phyloP scores from a whole-genome alignment of 2,797 vertebrate genomes.

The Sphenodon punctatus region DNA sequence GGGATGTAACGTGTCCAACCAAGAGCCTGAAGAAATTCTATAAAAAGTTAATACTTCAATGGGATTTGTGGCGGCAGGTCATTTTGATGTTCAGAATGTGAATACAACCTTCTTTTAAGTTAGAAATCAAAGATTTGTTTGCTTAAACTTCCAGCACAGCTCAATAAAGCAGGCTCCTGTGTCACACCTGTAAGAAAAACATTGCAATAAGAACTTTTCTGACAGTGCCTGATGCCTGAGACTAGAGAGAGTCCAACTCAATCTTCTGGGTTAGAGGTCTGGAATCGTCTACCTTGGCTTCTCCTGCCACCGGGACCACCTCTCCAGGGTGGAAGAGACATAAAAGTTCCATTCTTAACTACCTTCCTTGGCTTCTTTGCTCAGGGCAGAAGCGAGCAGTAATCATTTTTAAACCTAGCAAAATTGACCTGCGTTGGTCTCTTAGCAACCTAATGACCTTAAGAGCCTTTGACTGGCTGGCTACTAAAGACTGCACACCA shows the following conservation, averaged over 20 bases:
- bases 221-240: neutral
- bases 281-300: slow-evolving; percentile 28
- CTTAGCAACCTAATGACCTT: neutral
- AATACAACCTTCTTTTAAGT: no score
- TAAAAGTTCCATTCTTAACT: neutral
- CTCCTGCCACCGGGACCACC: neutral
- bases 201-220: neutral
- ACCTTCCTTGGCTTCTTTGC: neutral
- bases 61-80: no score
- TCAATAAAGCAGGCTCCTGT: no score
- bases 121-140: no score
- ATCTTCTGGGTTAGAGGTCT: neutral
- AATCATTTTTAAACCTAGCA: neutral
- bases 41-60: no score
- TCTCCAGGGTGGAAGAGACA: slow-evolving; percentile 9
- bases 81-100: no score
- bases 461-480: neutral
- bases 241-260: neutral
- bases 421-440: neutral
- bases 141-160: no score
- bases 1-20: no score
- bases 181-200: neutral
- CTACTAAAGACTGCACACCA: neutral
- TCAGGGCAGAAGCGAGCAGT: neutral
- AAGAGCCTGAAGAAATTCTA: no score